Percentiles rank a stretch among this genome's conserved stretches.
Conservation (phyloP, 2,113 vertebrate genomes). For the Anhinga anhinga region DNA sequence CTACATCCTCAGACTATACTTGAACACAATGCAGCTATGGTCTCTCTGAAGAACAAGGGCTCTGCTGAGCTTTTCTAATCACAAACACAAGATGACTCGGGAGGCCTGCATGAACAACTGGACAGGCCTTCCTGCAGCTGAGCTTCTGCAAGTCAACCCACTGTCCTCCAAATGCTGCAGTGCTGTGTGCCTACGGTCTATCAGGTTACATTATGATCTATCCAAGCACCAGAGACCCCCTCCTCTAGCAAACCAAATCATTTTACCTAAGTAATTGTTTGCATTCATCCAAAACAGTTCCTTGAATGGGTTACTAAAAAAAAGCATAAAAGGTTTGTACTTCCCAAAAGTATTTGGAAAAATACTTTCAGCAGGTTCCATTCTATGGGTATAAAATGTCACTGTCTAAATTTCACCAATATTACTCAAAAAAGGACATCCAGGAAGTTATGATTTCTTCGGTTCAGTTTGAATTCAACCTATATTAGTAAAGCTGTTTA, state of each 20-base stretch:
- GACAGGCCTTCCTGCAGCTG: not conserved
- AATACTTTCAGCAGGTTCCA: not conserved
- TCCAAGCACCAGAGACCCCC: not conserved
- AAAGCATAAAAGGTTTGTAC: not conserved
- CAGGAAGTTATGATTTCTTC: not conserved
- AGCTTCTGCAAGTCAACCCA: not conserved
- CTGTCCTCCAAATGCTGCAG: not conserved
- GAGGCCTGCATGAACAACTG: not conserved
- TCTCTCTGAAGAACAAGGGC: not conserved
- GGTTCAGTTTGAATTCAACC: not conserved
- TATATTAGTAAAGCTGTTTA: not conserved
- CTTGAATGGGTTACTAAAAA: not conserved
- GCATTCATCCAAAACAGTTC: not conserved
- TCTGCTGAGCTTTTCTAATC: not conserved
- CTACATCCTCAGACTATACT: not conserved
- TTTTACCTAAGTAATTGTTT: not conserved
- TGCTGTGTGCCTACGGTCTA: accelerated
- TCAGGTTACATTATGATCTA: not conserved
- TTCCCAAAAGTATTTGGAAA: not conserved
- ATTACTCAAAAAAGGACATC: not conserved
- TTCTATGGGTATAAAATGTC: not conserved
- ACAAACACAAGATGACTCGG: not conserved
- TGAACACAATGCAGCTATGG: not conserved
- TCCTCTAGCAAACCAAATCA: not conserved
- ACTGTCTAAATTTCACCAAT: not conserved